phyloP scores from a whole-genome alignment of 2,888 invertebrate species.

The Latheticus oryzae region DNA sequence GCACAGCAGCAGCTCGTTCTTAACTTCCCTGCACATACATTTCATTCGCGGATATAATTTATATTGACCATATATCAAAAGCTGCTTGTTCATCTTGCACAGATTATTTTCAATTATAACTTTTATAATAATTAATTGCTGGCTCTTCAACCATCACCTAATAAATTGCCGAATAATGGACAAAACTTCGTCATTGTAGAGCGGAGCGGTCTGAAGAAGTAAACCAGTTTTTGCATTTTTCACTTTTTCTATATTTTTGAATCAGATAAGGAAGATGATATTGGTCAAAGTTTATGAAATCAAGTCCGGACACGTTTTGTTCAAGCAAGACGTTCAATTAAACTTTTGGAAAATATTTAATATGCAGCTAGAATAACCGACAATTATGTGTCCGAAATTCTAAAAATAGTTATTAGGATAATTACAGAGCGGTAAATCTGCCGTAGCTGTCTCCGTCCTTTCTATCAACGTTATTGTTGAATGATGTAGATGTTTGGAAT shows the following conservation, averaged over 20 bases:
- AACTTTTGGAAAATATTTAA: slow-evolving; percentile 18
- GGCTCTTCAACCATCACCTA: slow-evolving; percentile 11
- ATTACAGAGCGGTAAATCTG: slow-evolving; percentile 51
- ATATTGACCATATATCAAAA: slow-evolving; percentile 36
- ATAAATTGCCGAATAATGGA: slow-evolving; percentile 12
- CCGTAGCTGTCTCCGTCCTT: slow-evolving; percentile 29
- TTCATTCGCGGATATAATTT: slow-evolving; percentile 41
- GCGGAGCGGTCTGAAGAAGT: not conserved
- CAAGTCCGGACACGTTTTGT: slow-evolving; percentile 9
- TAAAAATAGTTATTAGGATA: slow-evolving; percentile 53
- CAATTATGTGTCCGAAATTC: slow-evolving; percentile 47
- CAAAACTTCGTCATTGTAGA: not conserved
- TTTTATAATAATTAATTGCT: slow-evolving; percentile 35
- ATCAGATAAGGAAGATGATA: not conserved
- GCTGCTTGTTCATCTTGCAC: slow-evolving; percentile 31
- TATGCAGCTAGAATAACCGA: slow-evolving; percentile 31
- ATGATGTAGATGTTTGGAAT: no score
- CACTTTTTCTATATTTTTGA: no score
- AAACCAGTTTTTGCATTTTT: not conserved
- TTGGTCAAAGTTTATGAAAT: slow-evolving; percentile 3
- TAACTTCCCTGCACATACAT: slow-evolving; percentile 45
- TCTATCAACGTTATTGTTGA: no score
- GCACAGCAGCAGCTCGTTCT: slow-evolving; percentile 43
- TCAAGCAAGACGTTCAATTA: slow-evolving; percentile 5
- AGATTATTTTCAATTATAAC: slow-evolving; percentile 39